phyloP scores from a whole-genome alignment of 2,888 invertebrate species.

The Campoplex capitator region DNA sequence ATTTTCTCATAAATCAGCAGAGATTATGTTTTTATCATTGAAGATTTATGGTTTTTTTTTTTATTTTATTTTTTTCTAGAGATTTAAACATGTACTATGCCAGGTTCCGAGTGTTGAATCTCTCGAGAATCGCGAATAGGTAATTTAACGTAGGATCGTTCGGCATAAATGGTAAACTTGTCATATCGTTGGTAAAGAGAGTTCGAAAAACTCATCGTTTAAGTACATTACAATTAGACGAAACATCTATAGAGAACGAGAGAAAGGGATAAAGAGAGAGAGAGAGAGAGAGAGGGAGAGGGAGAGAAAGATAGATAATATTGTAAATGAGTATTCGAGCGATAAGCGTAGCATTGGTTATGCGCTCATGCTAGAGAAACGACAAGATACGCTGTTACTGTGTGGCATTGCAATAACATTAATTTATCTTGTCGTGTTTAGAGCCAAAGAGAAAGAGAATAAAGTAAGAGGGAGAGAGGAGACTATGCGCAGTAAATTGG shows the following conservation, averaged over 20 bases:
- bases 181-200: conserved; percentile 25
- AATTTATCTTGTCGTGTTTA: conserved; percentile 81
- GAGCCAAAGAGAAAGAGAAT: conserved; percentile 65
- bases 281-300: conserved; percentile 43
- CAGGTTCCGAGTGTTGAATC: conserved; percentile 1
- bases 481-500: conserved; percentile 78
- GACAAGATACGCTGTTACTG: conserved; percentile 62
- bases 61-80: conserved; percentile 2
- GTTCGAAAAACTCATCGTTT: conserved; percentile 65
- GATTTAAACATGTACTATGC: conserved; percentile 53
- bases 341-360: conserved; percentile 81
- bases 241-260: conserved; percentile 52
- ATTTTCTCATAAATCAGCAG: neutral
- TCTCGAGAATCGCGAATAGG: conserved; percentile 10
- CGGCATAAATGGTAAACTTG: neutral
- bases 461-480: conserved; percentile 58
- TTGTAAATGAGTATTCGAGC: conserved; percentile 76
- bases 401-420: conserved; percentile 77
- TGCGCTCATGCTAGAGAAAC: conserved; percentile 76
- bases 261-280: conserved; percentile 47
- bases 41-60: conserved; percentile 43
- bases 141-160: conserved; percentile 22
- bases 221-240: conserved; percentile 67
- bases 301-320: conserved; percentile 69
- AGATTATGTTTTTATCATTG: conserved; percentile 40